Base-by-base conservation (phyloP, 30 jellyfish, hydroid and myxozoan genomes). In the Hydractinia echinata region DNA sequence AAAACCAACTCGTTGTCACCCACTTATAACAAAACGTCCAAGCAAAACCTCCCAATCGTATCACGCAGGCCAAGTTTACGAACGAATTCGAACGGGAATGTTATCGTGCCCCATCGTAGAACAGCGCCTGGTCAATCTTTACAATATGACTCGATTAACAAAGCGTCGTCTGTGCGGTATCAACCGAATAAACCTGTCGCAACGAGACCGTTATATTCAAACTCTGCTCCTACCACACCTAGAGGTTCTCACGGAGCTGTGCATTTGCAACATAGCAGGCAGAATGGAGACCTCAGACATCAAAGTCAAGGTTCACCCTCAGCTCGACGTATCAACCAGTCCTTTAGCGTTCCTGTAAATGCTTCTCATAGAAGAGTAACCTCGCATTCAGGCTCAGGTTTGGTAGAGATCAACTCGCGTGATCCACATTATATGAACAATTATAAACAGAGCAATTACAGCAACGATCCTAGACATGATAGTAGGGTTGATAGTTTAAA, bases 211-310 rank as follows among this genome's bases (percentile, higher is more conserved):
- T 60, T 67, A 61, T 51, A 66, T 48, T 67, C 87, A 14, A 3
- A 60, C 56, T 80, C 87, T 8, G 87, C 87, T 9, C 87, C 87
- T 9, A n/a, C 87, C 18, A 80, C 87, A 18, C 87, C 87, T 60
- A 62, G 87, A 80, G 87, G 87, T 66, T 60, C 87, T 6, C 70
- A 62, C 30, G 83, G 71, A 5, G 62, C 71, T 60, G 67, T n/a
- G 5, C 84, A 61, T 19, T 14, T 53, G 54, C 54, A 11, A 15
- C 48, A 11, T 1, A 44, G 72, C 10, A 51, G 81, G n/a, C 58
- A 72, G 16, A 51, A 18, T 8, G 8, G 44, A 7, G 74, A 64
- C 39, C 39, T 6, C 2, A 7, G 74, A 13, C 19, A 64, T 44
- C 74, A 7, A 51, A 64, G 19, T n/a, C 74, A 44, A 64, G 74